These are phyloP conservation scores for Brachycybe producta DNA, from an alignment of 2,888 invertebrate species.

Conservation along the genomic window DNA sequence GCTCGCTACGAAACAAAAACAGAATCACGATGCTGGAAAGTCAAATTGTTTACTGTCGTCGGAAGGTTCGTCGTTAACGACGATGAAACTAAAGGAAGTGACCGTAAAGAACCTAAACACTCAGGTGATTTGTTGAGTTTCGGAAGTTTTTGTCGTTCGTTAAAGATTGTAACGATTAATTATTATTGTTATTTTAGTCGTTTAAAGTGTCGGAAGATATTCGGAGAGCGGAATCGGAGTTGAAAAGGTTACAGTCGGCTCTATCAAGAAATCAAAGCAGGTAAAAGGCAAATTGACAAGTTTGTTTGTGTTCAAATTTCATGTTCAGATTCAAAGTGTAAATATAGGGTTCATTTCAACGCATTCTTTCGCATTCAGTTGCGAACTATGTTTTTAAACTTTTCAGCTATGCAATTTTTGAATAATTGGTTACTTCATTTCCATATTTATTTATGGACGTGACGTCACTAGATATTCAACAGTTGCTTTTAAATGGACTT, in stretches of 20 bases:
- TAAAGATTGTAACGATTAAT: too few relatives aligned
- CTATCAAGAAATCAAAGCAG: slow-evolving; percentile 48
- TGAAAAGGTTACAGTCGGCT: slow-evolving; percentile 50
- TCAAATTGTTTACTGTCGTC: too few relatives aligned
- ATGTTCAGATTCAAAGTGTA: not conserved
- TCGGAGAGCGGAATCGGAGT: slow-evolving; percentile 51
- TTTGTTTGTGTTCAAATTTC: slow-evolving; percentile 40
- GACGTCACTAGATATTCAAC: not conserved
- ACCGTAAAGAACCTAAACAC: slow-evolving; percentile 25
- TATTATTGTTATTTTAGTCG: slow-evolving; percentile 17
- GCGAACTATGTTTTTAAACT: not conserved
- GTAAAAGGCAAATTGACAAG: too few relatives aligned
- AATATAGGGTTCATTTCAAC: too few relatives aligned
- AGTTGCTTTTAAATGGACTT: not conserved
- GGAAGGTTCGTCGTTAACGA: slow-evolving; percentile 5
- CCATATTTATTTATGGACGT: too few relatives aligned
- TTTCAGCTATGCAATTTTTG: too few relatives aligned
- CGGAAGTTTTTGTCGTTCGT: not conserved
- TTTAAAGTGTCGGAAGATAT: slow-evolving; percentile 46
- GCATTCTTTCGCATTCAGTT: too few relatives aligned
- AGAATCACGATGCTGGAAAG: slow-evolving; percentile 16
- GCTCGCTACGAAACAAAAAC: slow-evolving; percentile 14
- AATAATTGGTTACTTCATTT: too few relatives aligned
- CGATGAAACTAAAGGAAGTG: not conserved
- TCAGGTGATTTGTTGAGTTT: slow-evolving; percentile 14